Conservation (phyloP, 2,797 vertebrate species). For the Sparidentex hasta region DNA sequence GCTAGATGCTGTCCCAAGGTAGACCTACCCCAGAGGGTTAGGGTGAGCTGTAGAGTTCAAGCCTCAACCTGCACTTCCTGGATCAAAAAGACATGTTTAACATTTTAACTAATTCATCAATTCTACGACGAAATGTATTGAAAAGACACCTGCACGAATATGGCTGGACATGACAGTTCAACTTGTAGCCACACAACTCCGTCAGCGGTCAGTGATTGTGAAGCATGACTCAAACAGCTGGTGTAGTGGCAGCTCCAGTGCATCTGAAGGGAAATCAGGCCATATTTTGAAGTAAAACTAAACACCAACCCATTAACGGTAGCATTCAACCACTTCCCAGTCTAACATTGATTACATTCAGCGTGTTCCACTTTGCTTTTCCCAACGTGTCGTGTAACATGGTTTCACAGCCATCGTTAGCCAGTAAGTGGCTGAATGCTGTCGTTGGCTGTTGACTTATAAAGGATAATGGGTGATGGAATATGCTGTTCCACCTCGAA, state of each 20-base stretch:
- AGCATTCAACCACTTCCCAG: too few relatives aligned
- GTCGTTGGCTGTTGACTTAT: too few relatives aligned
- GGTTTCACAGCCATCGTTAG: too few relatives aligned
- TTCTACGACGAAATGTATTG: background rate
- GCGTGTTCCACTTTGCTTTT: too few relatives aligned
- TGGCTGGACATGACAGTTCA: background rate
- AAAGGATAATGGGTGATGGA: too few relatives aligned
- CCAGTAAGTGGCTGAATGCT: too few relatives aligned
- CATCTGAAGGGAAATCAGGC: too few relatives aligned
- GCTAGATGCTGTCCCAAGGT: conserved; percentile 58
- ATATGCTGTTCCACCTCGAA: too few relatives aligned
- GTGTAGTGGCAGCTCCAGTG: background rate
- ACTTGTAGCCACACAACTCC: background rate
- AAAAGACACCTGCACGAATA: background rate
- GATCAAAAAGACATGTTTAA: background rate
- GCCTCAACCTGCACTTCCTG: background rate
- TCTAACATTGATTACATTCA: too few relatives aligned
- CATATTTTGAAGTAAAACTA: too few relatives aligned
- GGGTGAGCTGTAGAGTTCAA: too few relatives aligned
- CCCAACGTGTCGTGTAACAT: too few relatives aligned
- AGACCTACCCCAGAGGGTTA: conserved; percentile 21
- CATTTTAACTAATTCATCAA: background rate
- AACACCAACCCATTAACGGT: background rate
- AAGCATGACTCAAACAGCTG: conserved; percentile 5
- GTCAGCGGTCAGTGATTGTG: background rate